These are phyloP conservation scores for Rhogogaster chlorosoma DNA, from an alignment of 2,888 invertebrate genomes.

Conservation along the genomic window DNA sequence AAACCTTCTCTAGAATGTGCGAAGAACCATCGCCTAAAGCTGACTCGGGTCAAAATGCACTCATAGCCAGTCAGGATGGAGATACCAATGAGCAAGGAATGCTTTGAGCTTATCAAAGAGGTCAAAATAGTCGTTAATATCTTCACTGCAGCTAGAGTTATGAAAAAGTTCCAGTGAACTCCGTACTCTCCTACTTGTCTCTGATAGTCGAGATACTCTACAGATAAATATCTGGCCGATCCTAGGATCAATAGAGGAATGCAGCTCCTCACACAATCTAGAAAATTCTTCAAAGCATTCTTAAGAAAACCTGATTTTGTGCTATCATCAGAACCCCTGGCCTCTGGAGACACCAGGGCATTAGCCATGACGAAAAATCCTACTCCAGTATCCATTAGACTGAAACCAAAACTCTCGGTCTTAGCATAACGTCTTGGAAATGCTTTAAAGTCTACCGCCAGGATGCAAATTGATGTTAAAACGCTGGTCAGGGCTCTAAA, in stretches of 20 bases:
- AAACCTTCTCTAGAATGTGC: slow-evolving; percentile 80
- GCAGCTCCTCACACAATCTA: slow-evolving; percentile 72
- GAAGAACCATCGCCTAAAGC: slow-evolving; percentile 87
- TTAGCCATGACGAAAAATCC: slow-evolving; percentile 92
- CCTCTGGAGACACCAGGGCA: slow-evolving; percentile 86
- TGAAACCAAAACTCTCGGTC: slow-evolving; percentile 91
- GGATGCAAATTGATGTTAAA: slow-evolving; percentile 89
- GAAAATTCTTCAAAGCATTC: slow-evolving; percentile 62
- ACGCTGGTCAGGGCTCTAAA: slow-evolving; percentile 86
- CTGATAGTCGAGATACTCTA: slow-evolving; percentile 88
- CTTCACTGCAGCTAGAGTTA: slow-evolving; percentile 93
- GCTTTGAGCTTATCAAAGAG: slow-evolving; percentile 79
- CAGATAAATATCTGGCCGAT: slow-evolving; percentile 81
- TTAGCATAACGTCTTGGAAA: slow-evolving; percentile 94
- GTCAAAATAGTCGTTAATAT: slow-evolving; percentile 84
- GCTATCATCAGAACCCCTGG: slow-evolving; percentile 67
- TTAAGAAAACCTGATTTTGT: neutral
- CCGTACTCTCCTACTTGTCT: slow-evolving; percentile 97
- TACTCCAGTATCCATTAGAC: slow-evolving; percentile 98
- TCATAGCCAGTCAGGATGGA: slow-evolving; percentile 84
- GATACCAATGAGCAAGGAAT: slow-evolving; percentile 81
- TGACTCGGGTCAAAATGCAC: slow-evolving; percentile 80
- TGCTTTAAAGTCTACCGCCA: slow-evolving; percentile 95
- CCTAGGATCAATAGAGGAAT: slow-evolving; percentile 82
- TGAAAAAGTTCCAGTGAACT: slow-evolving; percentile 98